Percentiles rank a stretch among this genome's conserved stretches.
phyloP scores from a whole-genome alignment of 2,888 invertebrate genomes.

The Masnerella sp. region DNA sequence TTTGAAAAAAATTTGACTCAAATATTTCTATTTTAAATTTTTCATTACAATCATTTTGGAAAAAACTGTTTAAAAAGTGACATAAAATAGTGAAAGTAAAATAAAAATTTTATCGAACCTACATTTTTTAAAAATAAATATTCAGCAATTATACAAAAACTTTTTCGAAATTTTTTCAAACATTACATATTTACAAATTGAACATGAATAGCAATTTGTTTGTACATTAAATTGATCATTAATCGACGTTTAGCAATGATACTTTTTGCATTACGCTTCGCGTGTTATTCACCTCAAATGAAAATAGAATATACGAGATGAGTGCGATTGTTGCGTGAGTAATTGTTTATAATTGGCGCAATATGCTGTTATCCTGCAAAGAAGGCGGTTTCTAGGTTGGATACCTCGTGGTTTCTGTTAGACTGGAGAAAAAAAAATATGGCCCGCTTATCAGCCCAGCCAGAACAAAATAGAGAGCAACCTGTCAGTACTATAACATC shows the following conservation, averaged over 20 bases:
- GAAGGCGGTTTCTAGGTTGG: slow-evolving; percentile 75
- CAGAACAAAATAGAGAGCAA: slow-evolving; percentile 74
- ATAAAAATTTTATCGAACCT: too few species aligned
- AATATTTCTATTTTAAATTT: too few species aligned
- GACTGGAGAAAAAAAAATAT: slow-evolving; percentile 60
- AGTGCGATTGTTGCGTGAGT: slow-evolving; percentile 62
- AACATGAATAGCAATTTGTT: too few species aligned
- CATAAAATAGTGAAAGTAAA: too few species aligned
- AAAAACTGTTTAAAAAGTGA: too few species aligned
- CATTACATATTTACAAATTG: too few species aligned
- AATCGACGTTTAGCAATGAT: slow-evolving; percentile 14
- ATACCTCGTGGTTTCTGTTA: slow-evolving; percentile 70
- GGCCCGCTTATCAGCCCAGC: slow-evolving; percentile 72
- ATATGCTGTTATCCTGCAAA: slow-evolving; percentile 59
- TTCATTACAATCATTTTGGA: too few species aligned
- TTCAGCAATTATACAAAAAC: too few species aligned
- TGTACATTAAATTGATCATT: slow-evolving; percentile 15
- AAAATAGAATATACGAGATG: slow-evolving; percentile 42
- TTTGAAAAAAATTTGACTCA: too few species aligned
- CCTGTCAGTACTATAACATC: slow-evolving; percentile 50
- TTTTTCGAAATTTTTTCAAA: too few species aligned
- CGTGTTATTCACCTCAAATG: slow-evolving; percentile 46
- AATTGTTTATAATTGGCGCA: slow-evolving; percentile 64
- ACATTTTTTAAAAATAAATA: too few species aligned
- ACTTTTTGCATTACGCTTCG: slow-evolving; percentile 34